These are phyloP conservation scores for Gnatocerus cornutus DNA, from an alignment of 2,888 invertebrate genomes.

Conservation along the genomic window DNA sequence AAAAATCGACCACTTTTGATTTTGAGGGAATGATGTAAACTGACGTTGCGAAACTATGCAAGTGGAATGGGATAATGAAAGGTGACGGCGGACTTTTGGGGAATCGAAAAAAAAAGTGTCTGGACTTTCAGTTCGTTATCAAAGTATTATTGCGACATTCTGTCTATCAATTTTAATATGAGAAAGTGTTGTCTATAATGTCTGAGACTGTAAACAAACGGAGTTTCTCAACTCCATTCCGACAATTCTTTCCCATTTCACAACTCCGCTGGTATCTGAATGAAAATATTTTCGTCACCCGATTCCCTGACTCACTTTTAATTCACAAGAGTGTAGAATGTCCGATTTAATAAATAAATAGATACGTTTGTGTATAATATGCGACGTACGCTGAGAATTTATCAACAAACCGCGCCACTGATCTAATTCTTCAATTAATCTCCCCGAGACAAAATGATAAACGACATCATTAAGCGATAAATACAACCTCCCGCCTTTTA, in stretches of 20 bases:
- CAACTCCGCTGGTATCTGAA: not conserved
- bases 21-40: not conserved
- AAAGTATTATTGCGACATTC: no score
- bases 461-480: constrained; percentile 45
- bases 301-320: constrained; percentile 12
- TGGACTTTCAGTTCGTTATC: no score
- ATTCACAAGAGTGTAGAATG: constrained; percentile 30
- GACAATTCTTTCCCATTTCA: no score
- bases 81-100: not conserved
- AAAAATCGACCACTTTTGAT: constrained; percentile 2
- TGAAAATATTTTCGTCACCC: constrained; percentile 28
- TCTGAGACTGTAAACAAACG: no score
- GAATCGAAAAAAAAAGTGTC: not conserved
- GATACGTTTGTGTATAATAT: constrained; percentile 9
- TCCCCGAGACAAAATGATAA: constrained; percentile 18
- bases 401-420: constrained; percentile 30
- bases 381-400: constrained; percentile 16
- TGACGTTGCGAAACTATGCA: constrained; percentile 3
- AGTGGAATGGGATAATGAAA: not conserved
- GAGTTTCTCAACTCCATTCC: no score
- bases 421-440: constrained; percentile 34
- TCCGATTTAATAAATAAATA: constrained; percentile 17
- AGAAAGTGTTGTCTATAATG: no score
- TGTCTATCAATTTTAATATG: no score
- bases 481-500: constrained; percentile 41